A percentile compares a stretch with the other conserved stretches of the same genome.
These are phyloP conservation scores for Biston stratarius DNA, from an alignment of 2,888 invertebrate species.

Conservation along the genomic window DNA sequence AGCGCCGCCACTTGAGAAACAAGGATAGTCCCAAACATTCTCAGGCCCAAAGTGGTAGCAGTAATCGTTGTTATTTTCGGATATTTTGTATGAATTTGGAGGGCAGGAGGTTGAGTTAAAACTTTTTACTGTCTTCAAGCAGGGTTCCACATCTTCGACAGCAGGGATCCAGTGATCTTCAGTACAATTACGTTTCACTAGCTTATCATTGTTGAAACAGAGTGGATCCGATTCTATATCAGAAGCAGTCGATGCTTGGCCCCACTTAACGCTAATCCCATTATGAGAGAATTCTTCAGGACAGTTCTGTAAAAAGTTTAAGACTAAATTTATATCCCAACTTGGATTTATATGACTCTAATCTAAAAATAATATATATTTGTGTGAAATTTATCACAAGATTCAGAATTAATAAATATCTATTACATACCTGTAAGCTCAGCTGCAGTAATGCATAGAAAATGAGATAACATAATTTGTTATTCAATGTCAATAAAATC, in stretches of 20 bases:
- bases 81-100: conserved; percentile 66
- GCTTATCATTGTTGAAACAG: conserved; percentile 62
- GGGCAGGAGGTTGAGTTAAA: conserved; percentile 67
- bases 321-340: background rate
- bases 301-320: conserved; percentile 65
- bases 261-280: conserved; percentile 70
- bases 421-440: conserved; percentile 43
- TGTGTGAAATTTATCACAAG: background rate
- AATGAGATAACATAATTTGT: conserved; percentile 13
- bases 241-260: conserved; percentile 54
- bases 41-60: conserved; percentile 67
- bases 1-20: conserved; percentile 73
- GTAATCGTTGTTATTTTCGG: conserved; percentile 62
- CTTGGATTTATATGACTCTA: too few species aligned
- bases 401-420: background rate
- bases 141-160: conserved; percentile 59
- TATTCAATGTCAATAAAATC: conserved; percentile 1
- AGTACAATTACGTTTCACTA: conserved; percentile 70
- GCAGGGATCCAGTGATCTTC: conserved; percentile 64
- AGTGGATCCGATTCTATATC: conserved; percentile 67
- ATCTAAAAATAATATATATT: too few species aligned
- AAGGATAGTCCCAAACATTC: conserved; percentile 71
- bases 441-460: conserved; percentile 23
- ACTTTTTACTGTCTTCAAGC: conserved; percentile 59
- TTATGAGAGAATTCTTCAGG: conserved; percentile 63